phyloP scores from a whole-genome alignment of 2,113 vertebrate genomes.

The Ibidorhyncha struthersii region DNA sequence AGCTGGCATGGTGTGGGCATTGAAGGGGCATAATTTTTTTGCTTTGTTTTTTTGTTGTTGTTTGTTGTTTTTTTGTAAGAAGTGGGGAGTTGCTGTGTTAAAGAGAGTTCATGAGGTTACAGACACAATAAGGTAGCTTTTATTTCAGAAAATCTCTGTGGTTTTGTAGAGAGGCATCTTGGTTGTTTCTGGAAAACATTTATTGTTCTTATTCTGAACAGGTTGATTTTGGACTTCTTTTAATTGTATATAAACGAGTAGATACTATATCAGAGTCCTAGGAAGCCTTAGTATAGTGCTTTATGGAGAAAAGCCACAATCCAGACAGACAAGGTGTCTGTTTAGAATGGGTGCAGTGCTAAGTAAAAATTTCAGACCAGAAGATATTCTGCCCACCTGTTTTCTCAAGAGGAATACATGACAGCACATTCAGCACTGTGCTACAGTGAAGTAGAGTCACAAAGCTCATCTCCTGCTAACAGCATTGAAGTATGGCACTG shows the following conservation, averaged over 20 bases:
- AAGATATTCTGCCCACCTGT: neutral
- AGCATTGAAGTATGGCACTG: neutral
- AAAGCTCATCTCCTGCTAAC: neutral
- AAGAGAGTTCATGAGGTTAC: accelerated
- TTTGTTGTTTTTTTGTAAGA: neutral
- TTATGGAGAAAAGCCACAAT: neutral
- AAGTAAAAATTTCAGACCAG: neutral
- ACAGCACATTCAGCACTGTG: neutral
- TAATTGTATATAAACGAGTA: neutral
- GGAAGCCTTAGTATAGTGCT: neutral
- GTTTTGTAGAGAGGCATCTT: neutral
- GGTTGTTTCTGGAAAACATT: neutral
- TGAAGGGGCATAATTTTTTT: neutral
- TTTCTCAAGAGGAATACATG: neutral
- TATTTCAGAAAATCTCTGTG: neutral
- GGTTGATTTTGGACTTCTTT: neutral
- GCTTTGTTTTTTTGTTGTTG: neutral
- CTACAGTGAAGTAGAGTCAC: neutral
- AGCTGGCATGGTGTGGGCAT: neutral
- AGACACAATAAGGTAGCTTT: neutral
- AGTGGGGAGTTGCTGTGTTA: neutral
- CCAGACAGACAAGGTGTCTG: neutral
- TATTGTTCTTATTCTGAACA: neutral
- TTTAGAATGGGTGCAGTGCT: neutral
- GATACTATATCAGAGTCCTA: neutral